A percentile compares a stretch with the other conserved stretches of the same genome.
phyloP scores from a whole-genome alignment of 2,888 invertebrate genomes.

The Catocala fraxini region DNA sequence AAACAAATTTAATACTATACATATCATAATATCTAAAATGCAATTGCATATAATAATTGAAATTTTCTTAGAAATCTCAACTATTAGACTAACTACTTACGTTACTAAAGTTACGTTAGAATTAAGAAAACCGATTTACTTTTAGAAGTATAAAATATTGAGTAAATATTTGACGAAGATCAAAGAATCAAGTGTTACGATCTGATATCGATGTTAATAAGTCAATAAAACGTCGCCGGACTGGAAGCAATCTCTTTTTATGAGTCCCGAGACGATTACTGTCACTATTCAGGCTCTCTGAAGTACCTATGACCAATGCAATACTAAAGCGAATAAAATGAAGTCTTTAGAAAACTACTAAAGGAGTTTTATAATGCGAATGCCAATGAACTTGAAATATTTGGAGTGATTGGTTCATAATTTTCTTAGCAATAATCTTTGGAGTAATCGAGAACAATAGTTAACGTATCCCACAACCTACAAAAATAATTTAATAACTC shows the following conservation, averaged over 20 bases:
- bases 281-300: slow-evolving; percentile 77
- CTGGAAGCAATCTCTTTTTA: slow-evolving; percentile 87
- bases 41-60: neutral
- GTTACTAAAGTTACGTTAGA: slow-evolving; percentile 23
- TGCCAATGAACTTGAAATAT: slow-evolving; percentile 1
- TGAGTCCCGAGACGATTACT: slow-evolving; percentile 82
- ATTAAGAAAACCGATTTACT: slow-evolving; percentile 29
- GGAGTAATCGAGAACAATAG: neutral
- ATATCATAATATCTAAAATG: too few species aligned
- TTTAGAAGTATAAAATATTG: slow-evolving; percentile 67
- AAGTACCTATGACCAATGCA: slow-evolving; percentile 69
- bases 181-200: slow-evolving; percentile 85
- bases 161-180: slow-evolving; percentile 80
- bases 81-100: neutral
- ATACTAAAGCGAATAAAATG: slow-evolving; percentile 51
- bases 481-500: too few species aligned
- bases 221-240: slow-evolving; percentile 85
- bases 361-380: slow-evolving; percentile 34
- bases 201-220: slow-evolving; percentile 87
- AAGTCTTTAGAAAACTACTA: slow-evolving; percentile 45
- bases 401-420: neutral
- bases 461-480: neutral
- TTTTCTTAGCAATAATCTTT: neutral
- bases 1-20: too few species aligned
- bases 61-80: neutral